These are phyloP conservation scores for Leptothorax acervorum DNA, from an alignment of 2,888 invertebrate genomes.

Conservation along the genomic window DNA sequence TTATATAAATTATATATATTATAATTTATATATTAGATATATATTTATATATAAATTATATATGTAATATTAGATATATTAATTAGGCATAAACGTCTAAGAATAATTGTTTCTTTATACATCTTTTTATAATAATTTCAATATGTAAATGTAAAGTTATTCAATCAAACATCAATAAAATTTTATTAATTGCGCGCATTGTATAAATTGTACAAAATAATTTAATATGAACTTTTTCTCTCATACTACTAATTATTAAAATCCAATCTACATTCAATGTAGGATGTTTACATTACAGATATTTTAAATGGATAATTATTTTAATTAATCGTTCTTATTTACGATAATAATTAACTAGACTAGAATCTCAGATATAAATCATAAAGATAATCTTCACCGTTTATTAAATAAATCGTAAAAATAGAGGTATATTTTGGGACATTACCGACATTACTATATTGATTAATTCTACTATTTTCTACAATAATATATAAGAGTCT, in stretches of 20 bases:
- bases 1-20: no score
- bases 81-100: neutral
- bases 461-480: conserved; percentile 32
- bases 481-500: conserved; percentile 11
- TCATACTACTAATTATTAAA: conserved; percentile 3
- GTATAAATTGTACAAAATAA: conserved; percentile 12
- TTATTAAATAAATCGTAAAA: conserved; percentile 45
- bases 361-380: conserved; percentile 57
- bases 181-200: neutral
- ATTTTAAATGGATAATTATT: conserved; percentile 14
- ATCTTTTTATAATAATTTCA: conserved; percentile 14
- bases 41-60: no score
- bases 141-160: conserved; percentile 21
- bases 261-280: neutral
- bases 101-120: conserved; percentile 11
- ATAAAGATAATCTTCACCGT: conserved; percentile 28
- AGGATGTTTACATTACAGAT: neutral
- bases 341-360: conserved; percentile 45
- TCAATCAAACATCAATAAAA: conserved; percentile 3
- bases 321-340: conserved; percentile 14
- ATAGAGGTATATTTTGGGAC: neutral
- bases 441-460: conserved; percentile 28
- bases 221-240: neutral
- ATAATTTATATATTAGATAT: no score
- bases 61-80: no score